phyloP scores from a whole-genome alignment of 2,797 vertebrate species.

The Oryzias sinensis region DNA sequence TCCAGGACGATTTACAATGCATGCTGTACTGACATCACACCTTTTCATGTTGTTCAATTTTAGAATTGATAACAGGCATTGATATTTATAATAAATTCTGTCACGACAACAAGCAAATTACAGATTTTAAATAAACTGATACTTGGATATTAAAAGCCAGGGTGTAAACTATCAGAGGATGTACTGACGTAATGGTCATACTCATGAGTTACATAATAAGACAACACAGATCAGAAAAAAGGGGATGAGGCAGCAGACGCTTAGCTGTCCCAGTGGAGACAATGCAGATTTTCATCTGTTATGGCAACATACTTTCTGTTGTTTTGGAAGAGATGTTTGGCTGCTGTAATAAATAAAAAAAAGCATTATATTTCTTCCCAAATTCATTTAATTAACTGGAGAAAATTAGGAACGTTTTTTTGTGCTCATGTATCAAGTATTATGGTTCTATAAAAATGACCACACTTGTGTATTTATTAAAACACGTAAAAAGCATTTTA shows the following conservation, averaged over 20 bases:
- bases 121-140: slow-evolving; percentile 27
- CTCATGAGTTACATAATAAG: slow-evolving; percentile 61
- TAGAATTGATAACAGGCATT: slow-evolving; percentile 18
- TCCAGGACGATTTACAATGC: slow-evolving; percentile 9
- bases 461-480: no score
- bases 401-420: no score
- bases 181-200: slow-evolving; percentile 59
- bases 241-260: slow-evolving; percentile 46
- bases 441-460: no score
- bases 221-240: slow-evolving; percentile 50
- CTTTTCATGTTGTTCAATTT: slow-evolving; percentile 1
- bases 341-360: slow-evolving; percentile 3
- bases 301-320: slow-evolving; percentile 30
- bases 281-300: slow-evolving; percentile 42
- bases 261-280: slow-evolving; percentile 38
- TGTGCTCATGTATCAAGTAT: no score
- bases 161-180: slow-evolving; percentile 50
- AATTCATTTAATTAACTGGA: no score
- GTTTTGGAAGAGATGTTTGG: slow-evolving; percentile 25
- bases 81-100: slow-evolving; percentile 20
- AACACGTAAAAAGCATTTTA: no score
- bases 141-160: slow-evolving; percentile 30
- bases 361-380: no score
- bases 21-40: slow-evolving; percentile 20
- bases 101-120: slow-evolving; percentile 17